Conservation (phyloP, 2,113 vertebrate species). For the Phrynocephalus versicolor region DNA sequence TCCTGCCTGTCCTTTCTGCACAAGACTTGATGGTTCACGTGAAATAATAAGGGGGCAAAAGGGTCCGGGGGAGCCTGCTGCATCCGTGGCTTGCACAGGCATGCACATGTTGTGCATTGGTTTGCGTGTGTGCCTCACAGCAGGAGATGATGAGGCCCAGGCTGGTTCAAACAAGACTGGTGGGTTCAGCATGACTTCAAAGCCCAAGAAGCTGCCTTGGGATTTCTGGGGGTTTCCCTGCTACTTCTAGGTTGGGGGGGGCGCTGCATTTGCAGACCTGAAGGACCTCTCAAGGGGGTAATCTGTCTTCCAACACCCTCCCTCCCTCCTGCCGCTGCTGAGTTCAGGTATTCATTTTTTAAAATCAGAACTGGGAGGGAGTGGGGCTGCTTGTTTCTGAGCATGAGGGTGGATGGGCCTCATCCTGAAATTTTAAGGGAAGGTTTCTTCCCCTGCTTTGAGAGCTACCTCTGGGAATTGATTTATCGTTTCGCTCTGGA, state of each 20-base stretch:
- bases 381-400: not conserved
- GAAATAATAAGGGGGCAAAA: not conserved
- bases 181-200: not conserved
- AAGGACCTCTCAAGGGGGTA: not conserved
- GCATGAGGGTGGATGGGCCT: too few species aligned
- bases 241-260: not conserved
- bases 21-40: slow-evolving; percentile 68
- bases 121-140: not conserved
- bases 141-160: not conserved
- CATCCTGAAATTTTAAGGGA: too few species aligned
- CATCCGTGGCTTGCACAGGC: too few species aligned
- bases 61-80: not conserved
- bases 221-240: not conserved
- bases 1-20: slow-evolving; percentile 32
- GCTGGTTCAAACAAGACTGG: too few species aligned
- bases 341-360: not conserved
- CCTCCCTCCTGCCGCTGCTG: not conserved
- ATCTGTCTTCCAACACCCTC: not conserved
- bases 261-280: not conserved
- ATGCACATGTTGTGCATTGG: too few species aligned
- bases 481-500: not conserved
- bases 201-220: not conserved
- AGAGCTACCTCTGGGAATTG: not conserved
- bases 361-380: not conserved
- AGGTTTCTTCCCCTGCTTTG: too few species aligned